phyloP scores from a whole-genome alignment of 2,888 invertebrate genomes.

The Cryptops parisi region DNA sequence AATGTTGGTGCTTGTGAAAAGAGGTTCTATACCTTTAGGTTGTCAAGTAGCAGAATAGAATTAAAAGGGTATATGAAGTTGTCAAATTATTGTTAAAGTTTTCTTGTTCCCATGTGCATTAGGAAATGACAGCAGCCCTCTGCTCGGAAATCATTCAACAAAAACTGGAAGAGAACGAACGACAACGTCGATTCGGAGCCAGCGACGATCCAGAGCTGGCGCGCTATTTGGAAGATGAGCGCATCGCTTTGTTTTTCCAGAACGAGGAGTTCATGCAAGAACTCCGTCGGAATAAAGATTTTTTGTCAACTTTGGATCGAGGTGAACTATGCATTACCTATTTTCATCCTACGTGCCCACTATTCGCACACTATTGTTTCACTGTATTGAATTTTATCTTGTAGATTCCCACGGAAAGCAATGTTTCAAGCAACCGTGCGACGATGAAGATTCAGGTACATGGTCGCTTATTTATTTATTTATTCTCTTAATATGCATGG shows the following conservation, averaged over 20 bases:
- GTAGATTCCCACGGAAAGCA: too few relatives aligned
- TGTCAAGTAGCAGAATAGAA: too few relatives aligned
- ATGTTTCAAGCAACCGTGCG: too few relatives aligned
- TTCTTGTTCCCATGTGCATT: constrained; percentile 14
- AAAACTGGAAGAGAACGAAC: constrained; percentile 35
- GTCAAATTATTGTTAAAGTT: constrained; percentile 12
- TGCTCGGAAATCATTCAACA: constrained; percentile 30
- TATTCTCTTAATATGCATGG: too few relatives aligned
- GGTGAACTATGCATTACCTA: too few relatives aligned
- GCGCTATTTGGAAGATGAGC: constrained; percentile 64
- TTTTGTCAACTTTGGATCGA: constrained; percentile 65
- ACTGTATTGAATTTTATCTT: too few relatives aligned
- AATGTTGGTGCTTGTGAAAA: too few relatives aligned
- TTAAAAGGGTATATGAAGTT: background rate
- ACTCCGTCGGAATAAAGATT: constrained; percentile 69
- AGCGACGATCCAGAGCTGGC: constrained; percentile 32
- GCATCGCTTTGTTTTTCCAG: constrained; percentile 69
- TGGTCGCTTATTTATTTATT: too few relatives aligned
- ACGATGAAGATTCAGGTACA: too few relatives aligned
- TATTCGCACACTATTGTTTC: too few relatives aligned
- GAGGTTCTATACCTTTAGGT: too few relatives aligned
- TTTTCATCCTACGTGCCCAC: too few relatives aligned
- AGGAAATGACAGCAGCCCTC: constrained; percentile 21
- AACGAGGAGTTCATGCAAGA: constrained; percentile 84
- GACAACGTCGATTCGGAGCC: constrained; percentile 27